phyloP scores from a whole-genome alignment of 2,888 invertebrate genomes.

The Drosophila suboccidentalis region DNA sequence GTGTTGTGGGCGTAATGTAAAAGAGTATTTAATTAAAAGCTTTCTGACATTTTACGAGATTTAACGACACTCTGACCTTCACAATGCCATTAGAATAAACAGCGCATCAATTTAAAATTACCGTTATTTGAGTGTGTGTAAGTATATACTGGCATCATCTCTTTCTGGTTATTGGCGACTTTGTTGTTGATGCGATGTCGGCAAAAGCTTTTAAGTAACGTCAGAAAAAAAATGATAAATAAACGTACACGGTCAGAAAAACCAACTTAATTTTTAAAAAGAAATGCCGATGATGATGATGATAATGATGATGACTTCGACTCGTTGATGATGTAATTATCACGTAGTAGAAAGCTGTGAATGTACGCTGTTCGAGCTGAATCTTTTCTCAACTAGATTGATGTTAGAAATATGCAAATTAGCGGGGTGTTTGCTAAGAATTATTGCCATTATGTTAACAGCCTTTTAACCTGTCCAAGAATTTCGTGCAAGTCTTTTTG shows the following conservation, averaged over 20 bases:
- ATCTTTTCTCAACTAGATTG: slow-evolving; percentile 51
- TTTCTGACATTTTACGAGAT: slow-evolving; percentile 62
- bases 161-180: slow-evolving; percentile 15
- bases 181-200: slow-evolving; percentile 27
- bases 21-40: slow-evolving; percentile 35
- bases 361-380: slow-evolving; percentile 5
- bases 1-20: slow-evolving; percentile 47
- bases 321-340: slow-evolving; percentile 77
- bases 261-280: slow-evolving; percentile 45
- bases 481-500: slow-evolving; percentile 1
- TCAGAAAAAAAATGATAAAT: slow-evolving; percentile 36
- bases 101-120: slow-evolving; percentile 44
- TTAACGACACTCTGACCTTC: slow-evolving; percentile 60
- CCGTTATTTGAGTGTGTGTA: slow-evolving; percentile 44
- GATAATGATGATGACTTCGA: slow-evolving; percentile 17
- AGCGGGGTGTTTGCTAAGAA: slow-evolving; percentile 29
- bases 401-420: slow-evolving; percentile 68
- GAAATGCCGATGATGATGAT: slow-evolving; percentile 35
- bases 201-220: slow-evolving; percentile 58
- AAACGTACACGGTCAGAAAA: slow-evolving; percentile 36
- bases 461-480: slow-evolving; percentile 39
- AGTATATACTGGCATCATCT: slow-evolving; percentile 21
- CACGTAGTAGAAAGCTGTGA: slow-evolving; percentile 70
- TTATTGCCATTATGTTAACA: slow-evolving; percentile 39
- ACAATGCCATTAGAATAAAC: slow-evolving; percentile 54